Percentiles rank a stretch among this genome's conserved stretches.
These are phyloP conservation scores for Pelagia noctiluca DNA, from an alignment of 30 jellyfish, hydroid and myxozoan genomes.

Conservation along the genomic window DNA sequence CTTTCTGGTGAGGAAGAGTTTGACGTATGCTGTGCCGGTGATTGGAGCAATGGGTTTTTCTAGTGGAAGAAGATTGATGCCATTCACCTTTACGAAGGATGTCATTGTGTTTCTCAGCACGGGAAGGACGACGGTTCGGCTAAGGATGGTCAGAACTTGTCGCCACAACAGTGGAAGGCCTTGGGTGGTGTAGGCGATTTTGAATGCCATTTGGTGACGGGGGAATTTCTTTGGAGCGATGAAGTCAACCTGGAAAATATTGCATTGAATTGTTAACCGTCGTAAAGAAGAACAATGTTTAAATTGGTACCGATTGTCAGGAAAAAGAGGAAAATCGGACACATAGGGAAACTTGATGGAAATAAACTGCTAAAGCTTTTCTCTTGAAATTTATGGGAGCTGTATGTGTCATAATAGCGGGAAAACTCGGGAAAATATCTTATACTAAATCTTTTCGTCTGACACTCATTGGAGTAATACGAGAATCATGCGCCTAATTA, in stretches of 20 bases:
- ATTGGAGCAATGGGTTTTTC: conserved; percentile 14
- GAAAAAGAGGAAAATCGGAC: not conserved
- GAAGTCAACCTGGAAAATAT: conserved; percentile 40
- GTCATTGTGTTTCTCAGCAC: conserved; percentile 38
- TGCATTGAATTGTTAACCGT: not conserved
- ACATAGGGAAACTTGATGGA: not conserved
- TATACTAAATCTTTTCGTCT: no score
- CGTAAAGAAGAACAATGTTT: no score
- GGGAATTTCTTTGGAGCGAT: conserved; percentile 65
- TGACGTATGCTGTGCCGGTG: conserved; percentile 56
- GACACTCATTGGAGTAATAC: no score
- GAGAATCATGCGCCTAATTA: no score
- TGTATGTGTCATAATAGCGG: not conserved
- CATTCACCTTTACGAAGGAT: not conserved
- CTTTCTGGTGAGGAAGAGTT: conserved; percentile 40
- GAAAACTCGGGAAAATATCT: not conserved
- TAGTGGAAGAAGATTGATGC: no score
- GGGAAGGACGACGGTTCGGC: conserved; percentile 37
- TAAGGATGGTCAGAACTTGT: conserved; percentile 36
- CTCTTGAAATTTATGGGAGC: not conserved
- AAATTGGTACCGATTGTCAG: not conserved
- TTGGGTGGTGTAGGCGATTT: conserved; percentile 62
- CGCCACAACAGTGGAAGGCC: conserved; percentile 59
- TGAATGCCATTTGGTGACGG: conserved; percentile 75
- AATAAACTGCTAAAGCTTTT: not conserved